A percentile compares a stretch with the other conserved stretches of the same genome.
phyloP scores from a whole-genome alignment of 2,113 vertebrate species.

The Ovibos moschatus region DNA sequence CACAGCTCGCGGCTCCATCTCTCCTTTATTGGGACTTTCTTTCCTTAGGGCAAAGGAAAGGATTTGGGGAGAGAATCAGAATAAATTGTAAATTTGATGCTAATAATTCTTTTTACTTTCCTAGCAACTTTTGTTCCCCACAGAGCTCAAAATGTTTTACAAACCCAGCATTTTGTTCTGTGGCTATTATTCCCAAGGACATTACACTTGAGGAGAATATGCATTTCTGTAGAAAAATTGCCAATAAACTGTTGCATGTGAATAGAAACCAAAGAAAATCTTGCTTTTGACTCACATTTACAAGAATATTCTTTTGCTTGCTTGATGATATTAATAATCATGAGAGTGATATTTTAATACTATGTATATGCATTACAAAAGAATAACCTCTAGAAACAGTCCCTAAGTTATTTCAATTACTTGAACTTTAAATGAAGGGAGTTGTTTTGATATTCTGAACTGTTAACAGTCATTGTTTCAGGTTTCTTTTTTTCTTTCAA shows the following conservation, averaged over 20 bases:
- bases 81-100: slow-evolving; percentile 2
- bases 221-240: slow-evolving; percentile 45
- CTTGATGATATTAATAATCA: not conserved
- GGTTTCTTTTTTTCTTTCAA: not conserved
- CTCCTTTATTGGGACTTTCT: slow-evolving; percentile 2
- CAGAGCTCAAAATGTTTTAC: slow-evolving; percentile 60
- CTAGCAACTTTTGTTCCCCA: slow-evolving; percentile 12
- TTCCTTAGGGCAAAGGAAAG: not conserved
- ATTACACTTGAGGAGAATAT: slow-evolving; percentile 26
- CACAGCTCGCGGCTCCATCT: not conserved
- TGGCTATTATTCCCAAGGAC: slow-evolving; percentile 43
- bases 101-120: slow-evolving; percentile 37
- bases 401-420: not conserved
- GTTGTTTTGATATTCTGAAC: not conserved
- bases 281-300: not conserved
- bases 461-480: not conserved
- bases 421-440: not conserved
- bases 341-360: not conserved
- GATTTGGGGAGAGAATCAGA: not conserved
- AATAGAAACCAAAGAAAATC: slow-evolving; percentile 20
- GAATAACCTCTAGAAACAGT: not conserved
- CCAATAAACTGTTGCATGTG: not conserved
- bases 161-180: slow-evolving; percentile 54
- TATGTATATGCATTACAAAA: not conserved
- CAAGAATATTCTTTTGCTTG: not conserved